phyloP scores from a whole-genome alignment of 2,888 invertebrate species.

The Eumacrocentrus americanus region DNA sequence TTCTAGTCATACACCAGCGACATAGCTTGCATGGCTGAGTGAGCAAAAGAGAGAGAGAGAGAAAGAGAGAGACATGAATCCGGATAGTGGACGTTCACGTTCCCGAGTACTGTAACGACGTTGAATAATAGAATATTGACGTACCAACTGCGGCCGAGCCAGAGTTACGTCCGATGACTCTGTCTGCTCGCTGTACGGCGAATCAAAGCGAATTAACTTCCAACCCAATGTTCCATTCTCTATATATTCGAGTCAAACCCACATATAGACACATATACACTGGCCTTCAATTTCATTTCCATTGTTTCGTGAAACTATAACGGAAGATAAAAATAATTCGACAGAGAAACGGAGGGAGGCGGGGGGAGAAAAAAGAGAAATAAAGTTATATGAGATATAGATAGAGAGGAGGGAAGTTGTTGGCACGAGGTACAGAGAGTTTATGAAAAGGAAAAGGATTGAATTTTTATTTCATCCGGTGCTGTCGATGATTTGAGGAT shows the following conservation, averaged over 20 bases:
- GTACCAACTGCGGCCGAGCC: slow-evolving; percentile 16
- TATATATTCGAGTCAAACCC: slow-evolving; percentile 5
- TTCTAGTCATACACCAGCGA: slow-evolving; percentile 27
- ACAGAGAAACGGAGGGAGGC: not conserved
- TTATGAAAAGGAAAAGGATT: slow-evolving; percentile 31
- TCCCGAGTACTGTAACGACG: slow-evolving; percentile 26
- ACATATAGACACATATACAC: not conserved
- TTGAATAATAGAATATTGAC: slow-evolving; percentile 33
- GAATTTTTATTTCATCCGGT: slow-evolving; percentile 31
- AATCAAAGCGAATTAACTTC: slow-evolving; percentile 25
- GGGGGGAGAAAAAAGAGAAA: not conserved
- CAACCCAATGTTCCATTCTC: slow-evolving; percentile 16
- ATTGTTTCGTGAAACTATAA: not conserved
- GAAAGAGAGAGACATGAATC: not conserved
- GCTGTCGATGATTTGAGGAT: slow-evolving; percentile 31
- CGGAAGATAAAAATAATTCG: not conserved
- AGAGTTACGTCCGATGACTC: slow-evolving; percentile 20
- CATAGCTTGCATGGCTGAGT: slow-evolving; percentile 27
- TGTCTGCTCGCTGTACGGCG: slow-evolving; percentile 9
- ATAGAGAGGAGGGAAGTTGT: slow-evolving; percentile 2
- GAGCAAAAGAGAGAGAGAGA: slow-evolving; percentile 1
- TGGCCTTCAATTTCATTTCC: not conserved
- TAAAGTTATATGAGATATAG: slow-evolving; percentile 8
- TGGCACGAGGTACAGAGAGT: slow-evolving; percentile 25
- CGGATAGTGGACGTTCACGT: slow-evolving; percentile 24